Base-by-base conservation (phyloP, 2,888 invertebrate genomes). In the Drosophila ustulata region DNA sequence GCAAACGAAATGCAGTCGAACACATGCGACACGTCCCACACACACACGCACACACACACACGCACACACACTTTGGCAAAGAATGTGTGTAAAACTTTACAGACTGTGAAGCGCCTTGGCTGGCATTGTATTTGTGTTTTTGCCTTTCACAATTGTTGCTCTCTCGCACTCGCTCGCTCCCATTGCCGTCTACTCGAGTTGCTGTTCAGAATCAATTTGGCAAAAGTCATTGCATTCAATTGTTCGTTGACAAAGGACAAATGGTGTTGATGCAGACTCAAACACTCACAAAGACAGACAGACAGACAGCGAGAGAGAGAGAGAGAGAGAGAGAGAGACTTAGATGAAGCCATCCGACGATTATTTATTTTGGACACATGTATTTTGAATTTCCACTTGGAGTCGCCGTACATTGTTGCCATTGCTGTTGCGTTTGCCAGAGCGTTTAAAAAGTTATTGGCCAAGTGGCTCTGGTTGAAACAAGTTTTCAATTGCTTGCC, bases 141-240 rank as follows among this genome's bases (percentile, higher is more conserved):
- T 78, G 78, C 73, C 80, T 56, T 77, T 76, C 76, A 69, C 79
- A 66, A 71, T 69, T 37, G 32, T 45, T 46, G 13, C 18, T 28
- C 9, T 23, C 25, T 23, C 23, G 23, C 25, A 9, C 9, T 45
- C 23, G 7, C 11, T 43, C 61, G 53, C 57, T 55, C 55, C 69
- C 66, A 73, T 75, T 81, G 78, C 78, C 64, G 78, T 66, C 71
- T 80, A 57, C 49, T 64, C 43, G 47, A 66, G 58, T 30, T 61
- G 56, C 50, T 82, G 82, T 82, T 77, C 71, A 80, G 80, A 83
- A 88, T 83, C 83, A 83, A 83, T 83, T 83, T 83, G 83, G 86
- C 88, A 88, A 88, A 83, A 83, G 89, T 83, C 83, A 83, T 88
- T 86, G 83, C 88, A 83, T 83, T 86, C 83, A 83, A 88, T 83